Conservation (phyloP, 2,888 invertebrate species). For the Orthonevra nobilis region DNA sequence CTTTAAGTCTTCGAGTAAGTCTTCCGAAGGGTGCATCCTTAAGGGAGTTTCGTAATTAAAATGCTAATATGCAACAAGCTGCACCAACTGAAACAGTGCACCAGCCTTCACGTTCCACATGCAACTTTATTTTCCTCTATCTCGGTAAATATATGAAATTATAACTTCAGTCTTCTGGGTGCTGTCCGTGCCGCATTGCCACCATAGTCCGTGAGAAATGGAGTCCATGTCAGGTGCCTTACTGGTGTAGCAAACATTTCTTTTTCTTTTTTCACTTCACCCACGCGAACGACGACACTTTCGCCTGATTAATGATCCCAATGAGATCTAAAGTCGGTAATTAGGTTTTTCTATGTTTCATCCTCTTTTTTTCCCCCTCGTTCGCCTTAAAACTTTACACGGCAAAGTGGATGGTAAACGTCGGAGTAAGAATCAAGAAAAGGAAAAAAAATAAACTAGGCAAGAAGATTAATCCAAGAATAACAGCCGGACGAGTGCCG, state of each 20-base stretch:
- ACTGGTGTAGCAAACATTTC: slow-evolving; percentile 19
- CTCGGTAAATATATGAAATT: slow-evolving; percentile 27
- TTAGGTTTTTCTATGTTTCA: slow-evolving; percentile 46
- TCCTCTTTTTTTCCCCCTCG: neutral
- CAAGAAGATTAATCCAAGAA: slow-evolving; percentile 18
- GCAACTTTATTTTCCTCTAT: slow-evolving; percentile 18
- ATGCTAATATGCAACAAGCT: slow-evolving; percentile 48
- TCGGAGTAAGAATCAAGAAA: slow-evolving; percentile 1
- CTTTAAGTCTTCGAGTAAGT: neutral
- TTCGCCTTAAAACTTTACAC: neutral
- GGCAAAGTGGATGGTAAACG: neutral
- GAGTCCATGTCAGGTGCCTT: slow-evolving; percentile 10
- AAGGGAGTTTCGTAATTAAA: slow-evolving; percentile 28
- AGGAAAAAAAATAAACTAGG: slow-evolving; percentile 34
- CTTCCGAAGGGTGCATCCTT: too few relatives aligned
- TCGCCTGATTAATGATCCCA: slow-evolving; percentile 64
- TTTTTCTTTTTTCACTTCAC: slow-evolving; percentile 10
- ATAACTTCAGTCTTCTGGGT: slow-evolving; percentile 20
- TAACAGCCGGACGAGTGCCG: slow-evolving; percentile 16
- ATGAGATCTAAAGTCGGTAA: slow-evolving; percentile 53
- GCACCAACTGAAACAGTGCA: slow-evolving; percentile 2
- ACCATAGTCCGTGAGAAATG: slow-evolving; percentile 16
- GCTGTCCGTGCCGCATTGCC: neutral
- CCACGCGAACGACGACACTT: slow-evolving; percentile 29
- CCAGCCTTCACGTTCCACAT: slow-evolving; percentile 30